Evolutionary conservation across 1,140 invertebrate genomes (phyloP).

Genomic region (Drosophila punjabiensis): DNA sequence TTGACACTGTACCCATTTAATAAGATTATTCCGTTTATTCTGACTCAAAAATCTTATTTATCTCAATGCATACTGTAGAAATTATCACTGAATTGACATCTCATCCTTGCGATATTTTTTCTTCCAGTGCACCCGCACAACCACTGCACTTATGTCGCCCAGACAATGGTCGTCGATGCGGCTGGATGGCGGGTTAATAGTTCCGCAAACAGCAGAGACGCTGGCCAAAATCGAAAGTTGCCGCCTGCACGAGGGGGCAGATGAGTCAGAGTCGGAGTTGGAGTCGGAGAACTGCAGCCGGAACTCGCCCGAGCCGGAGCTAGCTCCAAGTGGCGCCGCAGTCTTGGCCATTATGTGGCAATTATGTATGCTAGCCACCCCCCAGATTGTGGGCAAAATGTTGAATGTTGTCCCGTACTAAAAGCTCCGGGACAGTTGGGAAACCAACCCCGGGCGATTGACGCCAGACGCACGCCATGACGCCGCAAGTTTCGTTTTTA

Average conservation of each 20-base stretch:
- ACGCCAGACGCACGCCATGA: slow-evolving; percentile 63
- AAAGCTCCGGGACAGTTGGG: slow-evolving; percentile 22
- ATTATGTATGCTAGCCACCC: slow-evolving; percentile 73
- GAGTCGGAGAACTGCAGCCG: slow-evolving; percentile 49
- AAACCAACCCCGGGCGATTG: slow-evolving; percentile 58
- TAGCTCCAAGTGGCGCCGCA: slow-evolving; percentile 40
- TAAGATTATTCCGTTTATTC: too few relatives aligned
- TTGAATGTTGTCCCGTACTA: slow-evolving; percentile 3
- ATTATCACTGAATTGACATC: background rate
- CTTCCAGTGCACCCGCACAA: background rate
- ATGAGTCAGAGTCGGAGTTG: slow-evolving; percentile 41
- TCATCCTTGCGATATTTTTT: background rate
- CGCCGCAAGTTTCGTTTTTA: slow-evolving; percentile 65
- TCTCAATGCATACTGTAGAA: background rate
- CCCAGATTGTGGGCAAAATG: slow-evolving; percentile 18
- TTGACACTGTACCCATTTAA: too few relatives aligned
- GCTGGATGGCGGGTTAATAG: slow-evolving; percentile 61
- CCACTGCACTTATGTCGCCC: slow-evolving; percentile 34
- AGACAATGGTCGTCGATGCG: slow-evolving; percentile 47
- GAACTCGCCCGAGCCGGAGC: slow-evolving; percentile 41
- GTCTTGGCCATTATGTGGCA: slow-evolving; percentile 67
- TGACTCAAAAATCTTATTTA: too few relatives aligned
- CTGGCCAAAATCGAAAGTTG: slow-evolving; percentile 66
- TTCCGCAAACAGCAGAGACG: slow-evolving; percentile 54
- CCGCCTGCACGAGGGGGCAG: slow-evolving; percentile 37